Percentiles rank a stretch among this genome's conserved stretches.
Evolutionary conservation across 2,113 vertebrate species (phyloP).

Genomic region (Thalassarche chlororhynchos): DNA sequence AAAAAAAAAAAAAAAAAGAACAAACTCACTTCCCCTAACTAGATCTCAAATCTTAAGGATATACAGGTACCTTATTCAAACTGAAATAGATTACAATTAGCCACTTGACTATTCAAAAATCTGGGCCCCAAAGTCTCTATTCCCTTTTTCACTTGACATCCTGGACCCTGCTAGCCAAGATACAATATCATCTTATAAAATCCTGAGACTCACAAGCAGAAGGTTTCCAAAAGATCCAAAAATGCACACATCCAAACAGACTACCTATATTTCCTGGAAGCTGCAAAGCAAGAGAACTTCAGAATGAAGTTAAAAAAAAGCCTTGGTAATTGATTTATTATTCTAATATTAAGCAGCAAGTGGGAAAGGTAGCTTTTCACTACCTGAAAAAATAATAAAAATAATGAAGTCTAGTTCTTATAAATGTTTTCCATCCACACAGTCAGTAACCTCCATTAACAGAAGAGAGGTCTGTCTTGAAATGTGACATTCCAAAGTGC

Average conservation of each 20-base stretch:
- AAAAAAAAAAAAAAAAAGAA: background rate
- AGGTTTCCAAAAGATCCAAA: background rate
- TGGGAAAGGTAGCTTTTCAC: background rate
- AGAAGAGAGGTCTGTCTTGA: background rate
- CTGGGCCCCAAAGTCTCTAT: background rate
- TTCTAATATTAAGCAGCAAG: background rate
- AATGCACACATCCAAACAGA: background rate
- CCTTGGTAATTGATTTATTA: no score
- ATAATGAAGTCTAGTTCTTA: background rate
- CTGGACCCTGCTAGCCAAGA: background rate
- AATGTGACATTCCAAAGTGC: background rate
- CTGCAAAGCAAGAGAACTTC: background rate
- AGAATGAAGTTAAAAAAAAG: background rate
- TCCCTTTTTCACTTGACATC: background rate
- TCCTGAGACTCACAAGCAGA: background rate
- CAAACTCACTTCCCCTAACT: background rate
- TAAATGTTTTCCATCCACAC: background rate
- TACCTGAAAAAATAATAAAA: background rate
- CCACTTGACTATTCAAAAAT: background rate
- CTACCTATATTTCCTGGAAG: background rate
- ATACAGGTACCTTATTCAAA: background rate
- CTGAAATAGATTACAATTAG: background rate
- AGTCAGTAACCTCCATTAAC: background rate
- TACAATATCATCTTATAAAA: background rate
- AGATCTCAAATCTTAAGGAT: background rate